Evolutionary conservation across 2,888 invertebrate species (phyloP).

Genomic region (Gerris lacustris): DNA sequence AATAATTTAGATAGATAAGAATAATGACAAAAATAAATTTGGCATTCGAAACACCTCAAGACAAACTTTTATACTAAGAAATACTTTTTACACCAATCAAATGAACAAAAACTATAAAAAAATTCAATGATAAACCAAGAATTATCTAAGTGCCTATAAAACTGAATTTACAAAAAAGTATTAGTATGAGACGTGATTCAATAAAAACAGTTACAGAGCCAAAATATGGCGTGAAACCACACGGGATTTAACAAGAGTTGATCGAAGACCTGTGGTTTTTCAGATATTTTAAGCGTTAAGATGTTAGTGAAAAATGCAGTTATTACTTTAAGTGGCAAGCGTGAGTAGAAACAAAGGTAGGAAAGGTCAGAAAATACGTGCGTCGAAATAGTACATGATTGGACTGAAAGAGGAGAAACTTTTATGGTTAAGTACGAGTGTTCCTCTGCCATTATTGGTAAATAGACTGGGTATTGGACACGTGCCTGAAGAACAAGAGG

Average conservation of each 20-base stretch:
- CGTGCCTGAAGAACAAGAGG: background rate
- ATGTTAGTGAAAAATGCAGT: background rate
- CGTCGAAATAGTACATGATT: background rate
- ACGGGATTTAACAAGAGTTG: background rate
- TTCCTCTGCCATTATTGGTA: background rate
- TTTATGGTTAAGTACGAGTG: too few relatives aligned
- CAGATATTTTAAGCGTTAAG: too few relatives aligned
- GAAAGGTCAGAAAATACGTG: background rate
- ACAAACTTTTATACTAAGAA: too few relatives aligned
- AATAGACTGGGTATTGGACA: background rate
- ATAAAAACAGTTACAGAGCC: background rate
- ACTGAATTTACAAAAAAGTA: background rate
- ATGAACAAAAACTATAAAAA: too few relatives aligned
- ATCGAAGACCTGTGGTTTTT: too few relatives aligned
- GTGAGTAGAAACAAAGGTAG: background rate
- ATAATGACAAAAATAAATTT: too few relatives aligned
- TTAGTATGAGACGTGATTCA: background rate
- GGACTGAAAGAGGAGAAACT: too few relatives aligned
- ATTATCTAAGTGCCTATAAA: too few relatives aligned
- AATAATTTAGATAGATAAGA: too few relatives aligned
- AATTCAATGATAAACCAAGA: too few relatives aligned
- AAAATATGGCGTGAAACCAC: background rate
- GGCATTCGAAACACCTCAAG: too few relatives aligned
- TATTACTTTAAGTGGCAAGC: constrained; percentile 1
- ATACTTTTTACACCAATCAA: too few relatives aligned